Evolutionary conservation across 2,888 invertebrate species (phyloP).

Genomic region (Ypsolopha scabrella): DNA sequence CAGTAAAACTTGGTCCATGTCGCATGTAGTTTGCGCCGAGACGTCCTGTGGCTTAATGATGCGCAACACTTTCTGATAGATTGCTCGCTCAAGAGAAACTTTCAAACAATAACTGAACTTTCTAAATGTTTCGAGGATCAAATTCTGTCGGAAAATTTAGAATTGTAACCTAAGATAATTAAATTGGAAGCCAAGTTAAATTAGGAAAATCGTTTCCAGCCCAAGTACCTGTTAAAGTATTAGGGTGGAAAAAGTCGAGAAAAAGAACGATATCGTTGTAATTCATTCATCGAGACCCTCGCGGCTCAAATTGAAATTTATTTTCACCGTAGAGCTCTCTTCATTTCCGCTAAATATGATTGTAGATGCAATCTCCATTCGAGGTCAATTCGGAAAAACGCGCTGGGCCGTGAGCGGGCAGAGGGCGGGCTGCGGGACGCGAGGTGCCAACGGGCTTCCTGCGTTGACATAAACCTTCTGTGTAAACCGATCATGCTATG

Average conservation of each 20-base stretch:
- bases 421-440: too few species aligned
- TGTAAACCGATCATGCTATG: too few species aligned
- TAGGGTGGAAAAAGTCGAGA: slow-evolving; percentile 6
- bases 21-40: neutral
- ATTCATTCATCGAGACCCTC: slow-evolving; percentile 25
- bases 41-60: neutral
- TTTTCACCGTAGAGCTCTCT: slow-evolving; percentile 49
- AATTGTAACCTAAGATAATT: too few species aligned
- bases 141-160: too few species aligned
- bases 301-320: slow-evolving; percentile 57
- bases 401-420: too few species aligned
- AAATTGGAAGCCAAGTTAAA: too few species aligned
- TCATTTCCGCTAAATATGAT: slow-evolving; percentile 62
- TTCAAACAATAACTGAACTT: too few species aligned
- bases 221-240: slow-evolving; percentile 6
- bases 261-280: slow-evolving; percentile 8
- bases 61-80: neutral
- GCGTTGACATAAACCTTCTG: too few species aligned
- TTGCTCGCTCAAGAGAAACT: neutral
- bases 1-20: neutral
- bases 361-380: slow-evolving; percentile 54
- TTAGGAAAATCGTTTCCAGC: too few species aligned
- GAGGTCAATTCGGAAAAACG: slow-evolving; percentile 33
- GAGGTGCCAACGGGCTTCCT: too few species aligned
- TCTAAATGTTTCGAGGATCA: too few species aligned